phyloP scores from a whole-genome alignment of 1,140 invertebrate species.

The Mya arenaria region DNA sequence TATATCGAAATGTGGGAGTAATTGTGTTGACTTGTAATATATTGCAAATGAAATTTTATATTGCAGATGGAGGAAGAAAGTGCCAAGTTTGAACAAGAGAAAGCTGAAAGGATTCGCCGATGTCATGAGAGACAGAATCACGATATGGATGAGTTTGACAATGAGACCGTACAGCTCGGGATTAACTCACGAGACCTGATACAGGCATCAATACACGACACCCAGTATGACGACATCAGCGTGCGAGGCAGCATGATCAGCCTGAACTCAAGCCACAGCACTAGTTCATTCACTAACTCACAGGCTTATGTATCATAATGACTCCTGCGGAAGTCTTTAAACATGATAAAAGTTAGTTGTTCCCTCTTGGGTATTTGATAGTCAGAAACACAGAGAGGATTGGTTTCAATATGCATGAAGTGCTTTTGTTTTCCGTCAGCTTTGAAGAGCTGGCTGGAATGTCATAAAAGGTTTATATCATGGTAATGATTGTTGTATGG shows the following conservation, averaged over 20 bases:
- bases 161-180: constrained; percentile 94
- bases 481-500: too few relatives aligned
- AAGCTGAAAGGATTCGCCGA: constrained; percentile 92
- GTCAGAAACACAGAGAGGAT: too few relatives aligned
- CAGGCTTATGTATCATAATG: constrained; percentile 43
- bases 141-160: constrained; percentile 96
- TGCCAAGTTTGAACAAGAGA: constrained; percentile 93
- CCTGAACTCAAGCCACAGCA: constrained; percentile 96
- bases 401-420: too few relatives aligned
- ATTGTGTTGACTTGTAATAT: too few relatives aligned
- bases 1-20: too few relatives aligned
- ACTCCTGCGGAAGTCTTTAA: too few relatives aligned
- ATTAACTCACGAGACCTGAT: constrained; percentile 94
- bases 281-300: constrained; percentile 80
- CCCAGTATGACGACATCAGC: constrained; percentile 88
- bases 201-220: constrained; percentile 92
- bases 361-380: too few relatives aligned
- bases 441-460: too few relatives aligned
- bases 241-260: constrained; percentile 96
- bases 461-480: too few relatives aligned
- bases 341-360: too few relatives aligned
- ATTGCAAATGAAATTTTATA: too few relatives aligned
- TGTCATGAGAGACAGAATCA: constrained; percentile 94
- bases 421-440: too few relatives aligned
- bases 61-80: constrained; percentile 94